Evolutionary conservation across 2,797 vertebrate species (phyloP), one percentile per base, ranked within the genome.

Genomic region (Xyrichtys novacula): DNA sequence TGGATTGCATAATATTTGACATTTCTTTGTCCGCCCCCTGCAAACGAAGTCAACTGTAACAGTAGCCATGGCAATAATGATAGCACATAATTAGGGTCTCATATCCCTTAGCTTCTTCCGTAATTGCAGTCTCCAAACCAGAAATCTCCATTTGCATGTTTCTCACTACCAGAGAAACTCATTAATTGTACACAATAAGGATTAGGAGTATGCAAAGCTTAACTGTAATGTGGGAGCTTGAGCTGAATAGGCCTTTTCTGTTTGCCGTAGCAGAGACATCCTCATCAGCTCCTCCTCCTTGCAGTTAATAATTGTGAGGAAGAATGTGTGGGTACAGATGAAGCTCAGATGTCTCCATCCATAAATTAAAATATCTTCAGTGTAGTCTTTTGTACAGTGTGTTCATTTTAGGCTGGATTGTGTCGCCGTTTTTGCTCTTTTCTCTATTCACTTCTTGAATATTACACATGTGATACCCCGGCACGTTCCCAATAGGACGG

Each of bases 161-260:
- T 89, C 89, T 88, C 83, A 87, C 74, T 89, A 80, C 76, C 88
- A 87, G 81, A 83, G 81, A 92, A 92, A 92, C 86, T 92, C 91
- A 93, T 93, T 93, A 93, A 90, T 92, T 87, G 88, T 81, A 91
- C 87, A 93, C 91, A 93, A 93, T 92, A 81, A 91, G 90, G 91
- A 92, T 93, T 91, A 92, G 70, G 70, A 86, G 74, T 79, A 73
- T 83, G 84, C 78, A 85, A 88, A 88, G 87, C 87, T 86, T 83
- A 84, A 87, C 87, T 83, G 85, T 89, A 91, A 91, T 88, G 84
- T 78, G 75, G 81, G 86, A 84, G 86, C 83, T 74, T 69, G 74
- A 84, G 84, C 69, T 71, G 81, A 89, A 87, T 85, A 73, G 83
- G 65, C 73, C 76, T 85, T 85, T 34, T 83, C 72, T 85, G 75